Conservation (phyloP, 2,797 vertebrate species). For the Gymnopithys bicolor region DNA sequence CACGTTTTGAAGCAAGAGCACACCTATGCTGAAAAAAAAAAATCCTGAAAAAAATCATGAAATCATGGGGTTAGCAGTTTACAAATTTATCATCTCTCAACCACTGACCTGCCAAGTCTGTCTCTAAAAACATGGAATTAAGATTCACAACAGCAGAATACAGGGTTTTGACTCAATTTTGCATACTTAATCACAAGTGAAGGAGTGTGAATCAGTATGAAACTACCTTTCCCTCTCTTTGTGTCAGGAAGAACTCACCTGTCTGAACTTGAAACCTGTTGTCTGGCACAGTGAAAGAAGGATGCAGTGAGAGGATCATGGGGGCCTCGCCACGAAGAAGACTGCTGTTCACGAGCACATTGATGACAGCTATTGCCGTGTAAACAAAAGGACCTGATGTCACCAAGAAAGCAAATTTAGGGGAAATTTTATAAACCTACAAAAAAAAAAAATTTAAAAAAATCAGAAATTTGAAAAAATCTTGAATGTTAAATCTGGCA, state of each 20-base stretch:
- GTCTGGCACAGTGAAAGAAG: conserved; percentile 84
- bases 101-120: accelerated
- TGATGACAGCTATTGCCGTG: conserved; percentile 91
- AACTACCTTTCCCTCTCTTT: background rate
- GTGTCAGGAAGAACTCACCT: conserved; percentile 76
- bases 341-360: conserved; percentile 80
- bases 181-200: background rate
- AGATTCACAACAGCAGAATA: background rate
- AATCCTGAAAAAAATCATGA: background rate
- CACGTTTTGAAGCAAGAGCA: background rate
- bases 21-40: background rate
- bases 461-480: background rate
- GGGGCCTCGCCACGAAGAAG: conserved; percentile 78
- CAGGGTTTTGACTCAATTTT: background rate
- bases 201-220: background rate
- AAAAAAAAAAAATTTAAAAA: background rate
- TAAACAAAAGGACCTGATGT: conserved; percentile 91
- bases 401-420: conserved; percentile 89
- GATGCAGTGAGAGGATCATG: conserved; percentile 79
- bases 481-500: background rate
- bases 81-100: background rate
- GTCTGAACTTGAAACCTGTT: conserved; percentile 89
- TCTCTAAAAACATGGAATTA: background rate
- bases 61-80: background rate
- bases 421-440: conserved; percentile 88